These are phyloP conservation scores for Tetranychus cinnabarinus DNA, from an alignment of 1,140 invertebrate genomes.

Conservation along the genomic window DNA sequence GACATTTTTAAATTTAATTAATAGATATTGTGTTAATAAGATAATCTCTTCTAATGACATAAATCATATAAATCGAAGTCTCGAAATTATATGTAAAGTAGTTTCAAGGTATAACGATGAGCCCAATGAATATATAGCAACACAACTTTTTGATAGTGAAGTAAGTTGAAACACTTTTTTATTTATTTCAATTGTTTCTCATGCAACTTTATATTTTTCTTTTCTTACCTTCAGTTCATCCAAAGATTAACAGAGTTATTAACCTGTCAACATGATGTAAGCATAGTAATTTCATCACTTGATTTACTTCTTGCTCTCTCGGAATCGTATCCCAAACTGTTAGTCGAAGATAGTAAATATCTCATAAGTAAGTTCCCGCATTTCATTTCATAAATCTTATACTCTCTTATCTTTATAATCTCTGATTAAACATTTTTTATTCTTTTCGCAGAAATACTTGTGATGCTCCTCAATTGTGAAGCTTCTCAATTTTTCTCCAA, in stretches of 20 bases:
- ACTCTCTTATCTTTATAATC: neutral
- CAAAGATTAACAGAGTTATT: constrained; percentile 7
- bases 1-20: neutral
- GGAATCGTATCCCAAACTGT: constrained; percentile 7
- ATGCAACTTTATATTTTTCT: neutral
- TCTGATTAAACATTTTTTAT: neutral
- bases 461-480: constrained; percentile 10
- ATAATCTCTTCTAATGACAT: constrained; percentile 3
- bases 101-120: neutral
- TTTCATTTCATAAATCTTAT: neutral
- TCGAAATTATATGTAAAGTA: constrained; percentile 8
- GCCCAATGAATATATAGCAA: neutral
- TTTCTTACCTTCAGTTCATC: neutral
- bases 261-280: constrained; percentile 11
- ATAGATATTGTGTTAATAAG: constrained; percentile 1
- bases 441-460: constrained; percentile 3
- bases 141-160: constrained; percentile 1
- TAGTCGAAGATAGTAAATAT: constrained; percentile 3
- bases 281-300: constrained; percentile 4
- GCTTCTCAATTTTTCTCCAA: constrained; percentile 5
- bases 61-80: constrained; percentile 1
- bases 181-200: neutral
- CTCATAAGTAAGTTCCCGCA: constrained; percentile 9
- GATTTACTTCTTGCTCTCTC: constrained; percentile 9
- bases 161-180: neutral